phyloP scores from a whole-genome alignment of 2,113 vertebrate species.

The Urocolius indicus region DNA sequence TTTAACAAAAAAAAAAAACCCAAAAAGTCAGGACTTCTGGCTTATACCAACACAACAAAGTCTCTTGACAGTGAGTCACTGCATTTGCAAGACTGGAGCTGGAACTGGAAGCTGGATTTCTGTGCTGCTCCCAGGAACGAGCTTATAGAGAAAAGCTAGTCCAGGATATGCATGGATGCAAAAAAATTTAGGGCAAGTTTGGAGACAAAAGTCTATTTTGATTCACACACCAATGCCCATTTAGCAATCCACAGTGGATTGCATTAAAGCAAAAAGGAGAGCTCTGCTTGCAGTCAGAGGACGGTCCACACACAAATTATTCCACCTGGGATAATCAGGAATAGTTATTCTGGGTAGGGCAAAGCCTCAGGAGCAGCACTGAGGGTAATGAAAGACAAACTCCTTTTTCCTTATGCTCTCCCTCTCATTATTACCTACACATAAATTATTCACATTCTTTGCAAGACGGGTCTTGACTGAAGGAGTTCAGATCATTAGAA shows the following conservation, averaged over 20 bases:
- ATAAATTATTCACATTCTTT: conserved; percentile 53
- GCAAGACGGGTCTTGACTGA: neutral
- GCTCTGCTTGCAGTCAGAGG: neutral
- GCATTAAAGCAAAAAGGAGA: neutral
- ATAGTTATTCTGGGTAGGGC: neutral
- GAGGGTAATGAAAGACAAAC: neutral
- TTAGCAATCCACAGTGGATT: neutral
- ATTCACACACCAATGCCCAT: too few relatives aligned
- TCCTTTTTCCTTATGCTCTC: neutral
- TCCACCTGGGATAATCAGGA: neutral
- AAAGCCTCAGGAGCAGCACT: neutral
- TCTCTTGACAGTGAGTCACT: neutral
- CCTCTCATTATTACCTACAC: neutral
- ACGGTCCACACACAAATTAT: neutral
- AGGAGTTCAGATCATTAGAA: neutral
- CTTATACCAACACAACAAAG: neutral
- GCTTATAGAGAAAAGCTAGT: neutral
- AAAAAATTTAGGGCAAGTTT: neutral
- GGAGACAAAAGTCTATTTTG: neutral
- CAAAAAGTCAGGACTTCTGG: neutral
- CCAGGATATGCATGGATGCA: neutral
- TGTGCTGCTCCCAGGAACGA: neutral
- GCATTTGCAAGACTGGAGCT: neutral
- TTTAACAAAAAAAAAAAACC: neutral
- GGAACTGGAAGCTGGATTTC: neutral